Evolutionary conservation across 92 coral and sea anemone species (phyloP).

Genomic region (Plumapathes pennacea): DNA sequence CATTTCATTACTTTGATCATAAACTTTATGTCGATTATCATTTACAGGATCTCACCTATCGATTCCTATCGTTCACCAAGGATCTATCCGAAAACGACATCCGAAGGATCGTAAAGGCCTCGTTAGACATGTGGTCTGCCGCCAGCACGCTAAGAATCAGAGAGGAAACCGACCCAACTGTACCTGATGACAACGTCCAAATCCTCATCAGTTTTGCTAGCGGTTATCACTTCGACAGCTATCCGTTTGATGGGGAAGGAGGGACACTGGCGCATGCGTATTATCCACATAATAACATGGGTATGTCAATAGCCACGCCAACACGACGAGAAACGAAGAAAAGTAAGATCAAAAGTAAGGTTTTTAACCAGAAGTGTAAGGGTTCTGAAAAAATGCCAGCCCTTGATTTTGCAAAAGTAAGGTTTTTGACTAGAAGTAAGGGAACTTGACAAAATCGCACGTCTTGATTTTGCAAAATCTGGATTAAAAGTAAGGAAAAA

Average conservation of each 20-base stretch:
- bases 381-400: too few relatives aligned
- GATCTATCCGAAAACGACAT: constrained; percentile 53
- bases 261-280: constrained; percentile 86
- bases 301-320: constrained; percentile 17
- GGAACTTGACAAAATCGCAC: too few relatives aligned
- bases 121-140: constrained; percentile 56
- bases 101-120: constrained; percentile 37
- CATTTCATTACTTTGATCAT: too few relatives aligned
- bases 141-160: constrained; percentile 41
- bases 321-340: too few relatives aligned
- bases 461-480: too few relatives aligned
- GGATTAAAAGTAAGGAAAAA: too few relatives aligned
- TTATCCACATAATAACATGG: constrained; percentile 67
- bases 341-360: too few relatives aligned
- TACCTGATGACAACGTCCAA: constrained; percentile 63
- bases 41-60: constrained; percentile 50
- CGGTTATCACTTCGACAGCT: constrained; percentile 57
- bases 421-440: too few relatives aligned
- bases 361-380: too few relatives aligned
- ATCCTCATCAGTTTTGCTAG: constrained; percentile 55
- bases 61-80: constrained; percentile 28
- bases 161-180: constrained; percentile 29
- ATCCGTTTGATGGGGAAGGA: constrained; percentile 75
- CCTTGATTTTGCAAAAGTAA: too few relatives aligned
- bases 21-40: not conserved